Evolutionary conservation across 2,888 invertebrate species (phyloP).

Genomic region (Drosophila hamatofila): DNA sequence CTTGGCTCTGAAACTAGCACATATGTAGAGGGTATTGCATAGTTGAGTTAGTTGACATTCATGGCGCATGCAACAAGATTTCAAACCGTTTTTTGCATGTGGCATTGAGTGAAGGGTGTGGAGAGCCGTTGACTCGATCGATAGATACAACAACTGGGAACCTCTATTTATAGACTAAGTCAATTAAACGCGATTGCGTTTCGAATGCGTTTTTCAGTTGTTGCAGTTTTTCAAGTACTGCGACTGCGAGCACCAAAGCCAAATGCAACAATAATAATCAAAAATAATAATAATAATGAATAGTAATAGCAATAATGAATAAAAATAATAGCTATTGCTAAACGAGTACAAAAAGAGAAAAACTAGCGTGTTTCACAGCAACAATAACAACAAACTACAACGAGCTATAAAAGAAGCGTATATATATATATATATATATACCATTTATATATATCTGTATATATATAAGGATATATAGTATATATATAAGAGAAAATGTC

Average conservation of each 20-base stretch:
- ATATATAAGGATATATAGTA: conserved; percentile 2
- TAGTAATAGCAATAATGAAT: background rate
- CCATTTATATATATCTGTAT: too few species aligned
- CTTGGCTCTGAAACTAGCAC: too few species aligned
- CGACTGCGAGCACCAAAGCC: conserved; percentile 45
- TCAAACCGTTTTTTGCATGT: background rate
- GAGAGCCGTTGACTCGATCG: conserved; percentile 1
- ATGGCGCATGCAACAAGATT: background rate
- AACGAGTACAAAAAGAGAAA: conserved; percentile 25
- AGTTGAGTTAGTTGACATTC: background rate
- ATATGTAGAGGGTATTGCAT: background rate
- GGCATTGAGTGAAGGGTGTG: background rate
- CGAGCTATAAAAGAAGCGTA: background rate
- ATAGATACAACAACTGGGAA: background rate
- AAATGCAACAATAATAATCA: conserved; percentile 36
- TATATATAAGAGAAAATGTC: conserved; percentile 75
- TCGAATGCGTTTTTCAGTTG: conserved; percentile 3
- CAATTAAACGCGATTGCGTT: conserved; percentile 6
- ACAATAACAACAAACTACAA: conserved; percentile 14
- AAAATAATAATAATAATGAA: conserved; percentile 17
- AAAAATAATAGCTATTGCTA: conserved; percentile 28
- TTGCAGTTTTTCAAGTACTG: conserved; percentile 7
- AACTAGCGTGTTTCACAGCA: conserved; percentile 12
- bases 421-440: background rate
- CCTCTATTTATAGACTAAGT: background rate